Conservation (phyloP, 2,888 invertebrate genomes). For the Capitulum mitella region DNA sequence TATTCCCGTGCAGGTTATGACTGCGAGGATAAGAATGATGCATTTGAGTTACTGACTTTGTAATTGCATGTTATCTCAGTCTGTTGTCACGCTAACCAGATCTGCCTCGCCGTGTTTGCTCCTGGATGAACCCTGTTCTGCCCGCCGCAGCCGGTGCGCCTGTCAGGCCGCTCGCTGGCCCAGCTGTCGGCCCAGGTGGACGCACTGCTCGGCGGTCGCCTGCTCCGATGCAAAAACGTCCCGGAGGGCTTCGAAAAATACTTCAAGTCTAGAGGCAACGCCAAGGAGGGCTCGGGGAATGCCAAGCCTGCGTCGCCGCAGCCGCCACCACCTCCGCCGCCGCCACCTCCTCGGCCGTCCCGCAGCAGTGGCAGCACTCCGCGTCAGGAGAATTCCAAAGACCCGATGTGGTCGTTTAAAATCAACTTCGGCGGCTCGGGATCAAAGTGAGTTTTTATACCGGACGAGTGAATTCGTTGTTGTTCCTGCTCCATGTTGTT, state of each 20-base stretch:
- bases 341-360: background rate
- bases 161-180: background rate
- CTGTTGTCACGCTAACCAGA: too few relatives aligned
- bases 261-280: background rate
- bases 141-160: too few relatives aligned
- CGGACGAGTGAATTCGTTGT: background rate
- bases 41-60: too few relatives aligned
- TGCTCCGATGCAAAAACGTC: constrained; percentile 24
- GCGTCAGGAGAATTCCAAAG: background rate
- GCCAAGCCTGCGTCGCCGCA: too few relatives aligned
- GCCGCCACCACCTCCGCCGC: constrained; percentile 26
- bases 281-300: background rate
- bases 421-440: constrained; percentile 10
- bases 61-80: too few relatives aligned
- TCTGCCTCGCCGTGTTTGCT: too few relatives aligned
- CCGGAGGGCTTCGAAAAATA: constrained; percentile 8
- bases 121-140: too few relatives aligned
- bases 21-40: too few relatives aligned
- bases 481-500: background rate
- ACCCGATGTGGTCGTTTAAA: constrained; percentile 25
- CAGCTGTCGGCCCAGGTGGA: constrained; percentile 2
- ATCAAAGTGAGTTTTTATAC: background rate
- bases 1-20: too few relatives aligned
- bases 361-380: too few relatives aligned
- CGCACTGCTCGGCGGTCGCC: background rate